Conservation (phyloP, 2,113 vertebrate species). For the Bungarus multicinctus region DNA sequence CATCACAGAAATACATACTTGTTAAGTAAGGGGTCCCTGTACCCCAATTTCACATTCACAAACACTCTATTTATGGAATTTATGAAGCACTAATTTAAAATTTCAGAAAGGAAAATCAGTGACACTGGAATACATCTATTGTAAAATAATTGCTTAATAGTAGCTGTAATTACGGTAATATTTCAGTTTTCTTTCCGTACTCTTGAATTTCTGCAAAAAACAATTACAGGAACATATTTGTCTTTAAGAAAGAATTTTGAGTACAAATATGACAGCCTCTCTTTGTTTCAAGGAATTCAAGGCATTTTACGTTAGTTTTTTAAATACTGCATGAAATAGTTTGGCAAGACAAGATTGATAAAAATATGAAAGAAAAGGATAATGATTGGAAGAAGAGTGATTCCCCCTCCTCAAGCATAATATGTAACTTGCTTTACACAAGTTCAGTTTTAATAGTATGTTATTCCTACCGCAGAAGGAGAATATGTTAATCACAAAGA, state of each 20-base stretch:
- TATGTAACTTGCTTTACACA: conserved; percentile 18
- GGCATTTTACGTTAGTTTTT: conserved; percentile 36
- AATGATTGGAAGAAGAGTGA: neutral
- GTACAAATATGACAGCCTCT: conserved; percentile 32
- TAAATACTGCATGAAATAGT: neutral
- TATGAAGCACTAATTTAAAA: conserved; percentile 64
- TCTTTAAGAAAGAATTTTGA: conserved; percentile 56
- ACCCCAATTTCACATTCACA: conserved; percentile 30
- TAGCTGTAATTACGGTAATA: conserved; percentile 64
- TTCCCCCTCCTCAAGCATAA: conserved; percentile 10
- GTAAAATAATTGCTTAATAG: conserved; percentile 66
- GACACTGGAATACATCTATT: conserved; percentile 52
- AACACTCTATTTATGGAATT: conserved; percentile 41
- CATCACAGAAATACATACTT: neutral
- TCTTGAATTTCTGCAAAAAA: conserved; percentile 54
- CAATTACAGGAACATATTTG: conserved; percentile 60
- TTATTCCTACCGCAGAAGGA: conserved; percentile 6
- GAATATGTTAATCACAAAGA: neutral
- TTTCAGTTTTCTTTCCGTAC: conserved; percentile 61
- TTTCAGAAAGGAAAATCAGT: conserved; percentile 62
- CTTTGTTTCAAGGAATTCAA: conserved; percentile 34
- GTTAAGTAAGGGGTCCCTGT: conserved; percentile 44
- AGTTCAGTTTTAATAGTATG: conserved; percentile 10
- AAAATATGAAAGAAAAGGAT: conserved; percentile 13
- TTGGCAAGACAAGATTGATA: conserved; percentile 11